phyloP scores from a whole-genome alignment of 2,113 vertebrate species.

The Globicephala melas region DNA sequence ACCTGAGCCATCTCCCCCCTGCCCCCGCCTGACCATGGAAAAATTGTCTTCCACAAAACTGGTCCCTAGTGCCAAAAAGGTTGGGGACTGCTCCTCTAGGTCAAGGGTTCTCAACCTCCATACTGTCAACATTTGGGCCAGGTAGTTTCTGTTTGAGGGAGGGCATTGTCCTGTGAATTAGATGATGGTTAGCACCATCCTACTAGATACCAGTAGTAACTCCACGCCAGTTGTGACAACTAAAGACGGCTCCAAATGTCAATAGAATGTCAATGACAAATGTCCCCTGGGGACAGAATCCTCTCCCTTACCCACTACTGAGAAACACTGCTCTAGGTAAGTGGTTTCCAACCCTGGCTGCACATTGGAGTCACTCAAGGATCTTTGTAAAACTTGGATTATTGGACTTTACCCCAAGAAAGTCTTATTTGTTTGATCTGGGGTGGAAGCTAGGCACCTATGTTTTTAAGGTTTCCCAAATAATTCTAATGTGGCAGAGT shows the following conservation, averaged over 20 bases:
- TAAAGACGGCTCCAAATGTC: not conserved
- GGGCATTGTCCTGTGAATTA: not conserved
- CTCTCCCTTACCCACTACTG: not conserved
- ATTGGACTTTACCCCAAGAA: not conserved
- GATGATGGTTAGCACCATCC: not conserved
- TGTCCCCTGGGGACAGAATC: not conserved
- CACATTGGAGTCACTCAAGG: not conserved
- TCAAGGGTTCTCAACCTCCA: not conserved
- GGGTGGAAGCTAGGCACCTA: not conserved
- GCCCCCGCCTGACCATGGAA: too few relatives aligned
- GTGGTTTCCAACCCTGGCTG: not conserved
- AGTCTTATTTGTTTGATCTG: not conserved
- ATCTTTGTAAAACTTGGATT: not conserved
- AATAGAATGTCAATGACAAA: not conserved
- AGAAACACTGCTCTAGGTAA: not conserved
- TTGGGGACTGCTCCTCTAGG: not conserved
- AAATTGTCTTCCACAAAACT: too few relatives aligned
- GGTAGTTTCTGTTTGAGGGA: not conserved
- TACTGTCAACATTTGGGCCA: not conserved
- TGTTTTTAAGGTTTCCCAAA: not conserved
- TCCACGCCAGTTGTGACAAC: not conserved
- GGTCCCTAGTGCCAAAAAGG: too few relatives aligned
- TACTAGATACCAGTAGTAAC: not conserved
- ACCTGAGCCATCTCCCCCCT: too few relatives aligned
- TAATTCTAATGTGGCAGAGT: not conserved